Evolutionary conservation across 2,113 vertebrate species (phyloP).

Genomic region (Globicephala melas): DNA sequence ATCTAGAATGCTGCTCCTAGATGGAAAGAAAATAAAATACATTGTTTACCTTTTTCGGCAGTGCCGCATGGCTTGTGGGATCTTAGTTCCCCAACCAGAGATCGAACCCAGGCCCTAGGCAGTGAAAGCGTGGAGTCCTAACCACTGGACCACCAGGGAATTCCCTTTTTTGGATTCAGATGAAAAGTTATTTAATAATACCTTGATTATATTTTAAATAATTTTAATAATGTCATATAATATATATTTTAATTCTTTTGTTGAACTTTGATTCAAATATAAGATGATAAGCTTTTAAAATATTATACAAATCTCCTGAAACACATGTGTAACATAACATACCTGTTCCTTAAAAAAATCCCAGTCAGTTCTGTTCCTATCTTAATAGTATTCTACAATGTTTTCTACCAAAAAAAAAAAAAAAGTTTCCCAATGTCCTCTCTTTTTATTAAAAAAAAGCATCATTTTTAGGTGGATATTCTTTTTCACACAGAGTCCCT

Average conservation of each 20-base stretch:
- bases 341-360: neutral
- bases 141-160: neutral
- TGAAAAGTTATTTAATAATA: slow-evolving; percentile 40
- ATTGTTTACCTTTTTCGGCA: neutral
- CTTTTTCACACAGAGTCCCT: neutral
- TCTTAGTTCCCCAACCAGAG: neutral
- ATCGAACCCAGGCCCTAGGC: neutral
- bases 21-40: neutral
- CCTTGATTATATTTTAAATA: slow-evolving; percentile 19
- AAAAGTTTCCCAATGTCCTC: neutral
- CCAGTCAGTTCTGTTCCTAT: neutral
- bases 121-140: neutral
- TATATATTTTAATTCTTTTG: neutral
- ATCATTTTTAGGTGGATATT: neutral
- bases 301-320: neutral
- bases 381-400: neutral
- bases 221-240: neutral
- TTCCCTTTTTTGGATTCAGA: neutral
- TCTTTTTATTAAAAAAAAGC: neutral
- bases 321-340: neutral
- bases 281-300: slow-evolving; percentile 3
- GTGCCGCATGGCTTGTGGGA: fast-evolving
- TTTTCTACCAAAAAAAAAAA: neutral
- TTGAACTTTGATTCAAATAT: neutral
- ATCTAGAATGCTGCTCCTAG: neutral